Evolutionary conservation across 2,113 vertebrate genomes (phyloP), one percentile per base, ranked within the genome.

Genomic region (Gallinago jamesoni): DNA sequence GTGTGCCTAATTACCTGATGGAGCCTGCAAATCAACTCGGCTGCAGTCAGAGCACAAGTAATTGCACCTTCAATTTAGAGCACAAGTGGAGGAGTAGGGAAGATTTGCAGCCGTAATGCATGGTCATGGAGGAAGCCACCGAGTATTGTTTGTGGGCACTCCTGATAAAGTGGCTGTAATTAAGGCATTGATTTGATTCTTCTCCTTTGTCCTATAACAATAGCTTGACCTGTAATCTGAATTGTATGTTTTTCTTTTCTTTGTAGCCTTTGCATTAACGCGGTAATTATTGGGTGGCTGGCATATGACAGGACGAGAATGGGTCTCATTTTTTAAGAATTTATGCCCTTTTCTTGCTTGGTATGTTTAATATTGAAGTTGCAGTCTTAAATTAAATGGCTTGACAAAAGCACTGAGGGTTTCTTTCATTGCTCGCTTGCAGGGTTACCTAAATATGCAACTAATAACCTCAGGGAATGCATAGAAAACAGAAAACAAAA

Each of bases 101-200:
- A 63, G 81, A 74, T 73, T 64, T 53, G 53, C 62, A 72, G 84
- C 27, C 50, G n/a, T 27, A 31, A 53, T 28, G 66, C 1, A 0
- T 31, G 47, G 35, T 62, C 64, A 4, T 10, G 73, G 10, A 52
- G 47, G 73, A 41, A 64, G 2, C 30, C 0, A 3, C 21, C 0
- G 2, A 9, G 73, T n/a, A 13, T 47, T 72, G 48, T 62, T 57
- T 60, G 57, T 68, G 69, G 39, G 28, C 45, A 8, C 63, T 73
- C 13, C 33, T 55, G 53, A 11, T 33, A 35, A 60, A 57, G 47
- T 4, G 2, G 8, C 50, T 41, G 43, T 37, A 35, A 59, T 15
- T 77, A 68, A 75, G 39, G 57, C 80, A 67, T 31, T 76, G 62
- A 73, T 95, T 90, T 73, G 53, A 74, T 92, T 94, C 48, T 95